These are phyloP conservation scores for Sterna hirundo DNA, from an alignment of 2,113 vertebrate species.

Conservation along the genomic window DNA sequence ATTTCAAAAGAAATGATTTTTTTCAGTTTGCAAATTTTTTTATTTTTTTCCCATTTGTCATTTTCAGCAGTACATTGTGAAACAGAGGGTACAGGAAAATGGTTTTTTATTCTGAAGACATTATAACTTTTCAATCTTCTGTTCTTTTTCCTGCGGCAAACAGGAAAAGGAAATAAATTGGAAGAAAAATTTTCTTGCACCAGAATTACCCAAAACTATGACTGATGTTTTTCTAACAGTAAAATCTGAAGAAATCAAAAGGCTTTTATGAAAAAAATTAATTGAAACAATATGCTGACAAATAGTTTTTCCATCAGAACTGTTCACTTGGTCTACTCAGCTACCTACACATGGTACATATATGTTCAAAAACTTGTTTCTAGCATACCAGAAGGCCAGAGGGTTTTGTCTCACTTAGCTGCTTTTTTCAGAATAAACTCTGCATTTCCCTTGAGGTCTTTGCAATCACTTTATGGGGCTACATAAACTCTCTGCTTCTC, in stretches of 20 bases:
- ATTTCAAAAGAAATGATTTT: background rate
- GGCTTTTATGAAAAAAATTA: background rate
- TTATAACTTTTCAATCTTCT: background rate
- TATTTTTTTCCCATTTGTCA: background rate
- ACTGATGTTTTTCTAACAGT: background rate
- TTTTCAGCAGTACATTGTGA: background rate
- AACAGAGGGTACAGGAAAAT: background rate
- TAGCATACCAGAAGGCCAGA: background rate
- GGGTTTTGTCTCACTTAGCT: background rate
- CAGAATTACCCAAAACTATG: background rate
- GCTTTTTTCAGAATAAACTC: background rate
- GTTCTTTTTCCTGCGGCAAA: background rate
- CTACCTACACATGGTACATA: too few species aligned
- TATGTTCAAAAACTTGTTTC: background rate
- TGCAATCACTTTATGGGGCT: background rate
- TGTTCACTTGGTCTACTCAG: background rate
- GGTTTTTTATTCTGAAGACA: background rate
- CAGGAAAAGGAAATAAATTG: background rate
- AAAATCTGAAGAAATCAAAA: background rate
- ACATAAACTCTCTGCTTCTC: background rate
- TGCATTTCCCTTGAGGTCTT: background rate
- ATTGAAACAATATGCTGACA: constrained; percentile 5
- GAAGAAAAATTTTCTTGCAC: background rate
- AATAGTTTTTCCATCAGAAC: background rate
- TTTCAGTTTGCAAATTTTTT: background rate